A percentile compares a stretch with the other conserved stretches of the same genome.
phyloP scores from a whole-genome alignment of 2,113 vertebrate species.

The Hippopotamus amphibius region DNA sequence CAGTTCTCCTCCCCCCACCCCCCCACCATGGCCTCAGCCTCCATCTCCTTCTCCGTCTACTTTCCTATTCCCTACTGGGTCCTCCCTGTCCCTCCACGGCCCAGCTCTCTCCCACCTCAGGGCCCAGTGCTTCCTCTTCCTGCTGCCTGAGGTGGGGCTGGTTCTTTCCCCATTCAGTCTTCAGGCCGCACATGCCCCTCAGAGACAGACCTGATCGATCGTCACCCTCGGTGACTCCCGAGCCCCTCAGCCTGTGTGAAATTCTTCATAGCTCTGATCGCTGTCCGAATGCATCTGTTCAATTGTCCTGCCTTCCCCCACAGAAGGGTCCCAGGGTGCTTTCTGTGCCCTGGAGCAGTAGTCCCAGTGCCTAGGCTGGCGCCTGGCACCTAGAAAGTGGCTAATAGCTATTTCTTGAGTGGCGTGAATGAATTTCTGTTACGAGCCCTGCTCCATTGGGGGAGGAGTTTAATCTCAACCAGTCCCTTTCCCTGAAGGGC shows the following conservation, averaged over 20 bases:
- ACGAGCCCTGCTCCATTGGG: neutral
- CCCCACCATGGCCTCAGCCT: neutral
- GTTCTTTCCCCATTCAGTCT: neutral
- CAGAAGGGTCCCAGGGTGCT: neutral
- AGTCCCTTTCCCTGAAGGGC: neutral
- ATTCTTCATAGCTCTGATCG: neutral
- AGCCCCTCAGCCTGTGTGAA: neutral
- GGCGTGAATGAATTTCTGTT: neutral
- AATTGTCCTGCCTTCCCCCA: neutral
- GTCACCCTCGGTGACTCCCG: fast-evolving
- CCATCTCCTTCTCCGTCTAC: neutral
- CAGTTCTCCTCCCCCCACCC: too few species aligned
- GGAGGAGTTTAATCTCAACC: neutral
- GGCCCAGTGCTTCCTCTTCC: neutral
- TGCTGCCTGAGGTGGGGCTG: fast-evolving
- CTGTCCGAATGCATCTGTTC: neutral
- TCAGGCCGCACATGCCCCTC: neutral
- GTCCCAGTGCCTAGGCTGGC: neutral
- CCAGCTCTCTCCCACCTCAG: neutral
- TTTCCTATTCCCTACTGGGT: too few species aligned
- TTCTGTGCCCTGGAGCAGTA: neutral
- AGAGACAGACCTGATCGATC: neutral
- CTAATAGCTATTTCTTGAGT: neutral
- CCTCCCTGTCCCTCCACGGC: neutral
- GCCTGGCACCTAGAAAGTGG: neutral